Conservation (phyloP, 1,140 invertebrate genomes). For the Drosophila watanabei region DNA sequence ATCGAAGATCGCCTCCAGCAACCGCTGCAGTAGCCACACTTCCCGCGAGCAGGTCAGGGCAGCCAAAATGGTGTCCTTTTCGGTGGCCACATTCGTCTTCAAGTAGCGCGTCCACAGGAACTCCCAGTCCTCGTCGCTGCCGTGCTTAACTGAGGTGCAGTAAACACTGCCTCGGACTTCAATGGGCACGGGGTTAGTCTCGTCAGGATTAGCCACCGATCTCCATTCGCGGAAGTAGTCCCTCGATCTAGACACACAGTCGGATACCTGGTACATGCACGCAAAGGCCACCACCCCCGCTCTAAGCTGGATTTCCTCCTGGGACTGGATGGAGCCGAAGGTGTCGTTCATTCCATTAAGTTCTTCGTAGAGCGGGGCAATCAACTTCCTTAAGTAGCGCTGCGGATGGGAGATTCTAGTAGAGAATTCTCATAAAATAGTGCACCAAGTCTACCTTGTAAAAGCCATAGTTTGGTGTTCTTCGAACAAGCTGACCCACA, state of each 20-base stretch:
- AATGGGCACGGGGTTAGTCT: slow-evolving; percentile 89
- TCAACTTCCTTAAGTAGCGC: slow-evolving; percentile 87
- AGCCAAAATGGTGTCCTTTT: slow-evolving; percentile 88
- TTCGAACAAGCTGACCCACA: slow-evolving; percentile 86
- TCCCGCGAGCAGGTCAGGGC: slow-evolving; percentile 91
- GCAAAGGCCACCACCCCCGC: slow-evolving; percentile 87
- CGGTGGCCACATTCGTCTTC: slow-evolving; percentile 89
- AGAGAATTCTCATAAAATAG: not conserved
- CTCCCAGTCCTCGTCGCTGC: slow-evolving; percentile 91
- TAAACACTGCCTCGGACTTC: slow-evolving; percentile 91
- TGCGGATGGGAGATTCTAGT: slow-evolving; percentile 36
- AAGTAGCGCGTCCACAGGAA: slow-evolving; percentile 91
- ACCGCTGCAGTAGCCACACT: slow-evolving; percentile 90
- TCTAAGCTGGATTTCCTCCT: slow-evolving; percentile 86
- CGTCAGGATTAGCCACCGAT: slow-evolving; percentile 86
- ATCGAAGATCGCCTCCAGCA: slow-evolving; percentile 88
- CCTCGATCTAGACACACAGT: slow-evolving; percentile 88
- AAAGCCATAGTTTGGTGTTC: slow-evolving; percentile 86
- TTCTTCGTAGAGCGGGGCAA: slow-evolving; percentile 87
- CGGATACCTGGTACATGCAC: slow-evolving; percentile 87
- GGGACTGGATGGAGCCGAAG: slow-evolving; percentile 63
- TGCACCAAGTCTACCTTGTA: slow-evolving; percentile 85
- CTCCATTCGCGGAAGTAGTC: slow-evolving; percentile 88
- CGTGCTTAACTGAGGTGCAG: slow-evolving; percentile 91
- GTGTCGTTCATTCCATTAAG: slow-evolving; percentile 86